Evolutionary conservation across 2,797 vertebrate species (phyloP), one percentile per base, ranked within the genome.

Genomic region (Astyanax mexicanus): DNA sequence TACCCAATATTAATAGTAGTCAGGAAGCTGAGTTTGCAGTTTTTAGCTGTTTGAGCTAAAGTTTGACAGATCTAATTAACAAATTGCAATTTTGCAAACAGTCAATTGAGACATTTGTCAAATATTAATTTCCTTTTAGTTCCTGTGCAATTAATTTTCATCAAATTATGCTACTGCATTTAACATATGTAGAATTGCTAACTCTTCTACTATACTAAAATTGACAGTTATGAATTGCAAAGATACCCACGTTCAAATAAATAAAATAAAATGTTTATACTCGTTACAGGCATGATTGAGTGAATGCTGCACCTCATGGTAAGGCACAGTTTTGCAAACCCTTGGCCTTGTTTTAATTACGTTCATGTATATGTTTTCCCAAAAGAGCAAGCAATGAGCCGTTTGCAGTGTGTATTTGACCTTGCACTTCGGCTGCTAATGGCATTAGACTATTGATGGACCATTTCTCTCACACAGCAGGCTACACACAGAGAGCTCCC

Each of bases 371-470:
- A 75, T 47, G 61, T 29, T 61, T 70, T 19, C 9, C 23, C 64
- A 11, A 44, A 76, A 74, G 51, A 75, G 23, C 66, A 67, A 55
- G 72, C 69, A 80, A 70, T 78, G 57, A 54, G 67, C 27, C 72
- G 13, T 11, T 61, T 40, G 68, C 38, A 72, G 15, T 12, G 4
- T 35, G 47, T 42, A 21, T 37, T 38, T 79, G 69, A 61, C 69
- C 74, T 42, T 51, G 55, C 25, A 57, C 71, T 69, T 57, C 69
- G 67, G 60, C 65, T 72, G 60, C 62, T 69, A 55, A 72, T 69
- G 61, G 72, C 74, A 69, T 81, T 75, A 78, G 49, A 65, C 74
- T 47, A 69, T 44, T 45, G 45, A 78, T 73, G 74, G 66, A 54
- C 68, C 45, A 77, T 78, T 72, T 74, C 57, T 67, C 42, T 68